A percentile compares a stretch with the other conserved stretches of the same genome.
phyloP scores from a whole-genome alignment of 2,888 invertebrate species.

The Pandemis heparana region DNA sequence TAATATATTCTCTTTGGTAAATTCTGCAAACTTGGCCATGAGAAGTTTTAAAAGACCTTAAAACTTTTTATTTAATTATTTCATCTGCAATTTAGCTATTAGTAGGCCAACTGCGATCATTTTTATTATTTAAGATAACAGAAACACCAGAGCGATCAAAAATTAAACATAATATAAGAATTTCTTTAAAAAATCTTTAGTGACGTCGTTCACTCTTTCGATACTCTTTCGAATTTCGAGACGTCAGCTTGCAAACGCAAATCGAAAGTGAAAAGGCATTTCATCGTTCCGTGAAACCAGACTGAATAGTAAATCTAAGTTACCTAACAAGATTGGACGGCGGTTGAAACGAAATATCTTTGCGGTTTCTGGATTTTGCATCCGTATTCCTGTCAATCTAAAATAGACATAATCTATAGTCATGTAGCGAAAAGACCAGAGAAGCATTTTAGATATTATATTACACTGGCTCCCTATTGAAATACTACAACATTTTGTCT shows the following conservation, averaged over 20 bases:
- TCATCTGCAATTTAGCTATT: neutral
- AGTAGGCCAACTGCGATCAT: too few species aligned
- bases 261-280: neutral
- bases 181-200: neutral
- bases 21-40: constrained; percentile 1
- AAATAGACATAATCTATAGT: too few species aligned
- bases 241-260: neutral
- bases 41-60: neutral
- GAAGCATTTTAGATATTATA: too few species aligned
- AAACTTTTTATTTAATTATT: neutral
- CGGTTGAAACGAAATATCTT: constrained; percentile 1
- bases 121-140: too few species aligned
- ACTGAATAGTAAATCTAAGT: neutral
- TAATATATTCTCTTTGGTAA: too few species aligned
- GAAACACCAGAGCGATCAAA: too few species aligned
- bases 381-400: neutral
- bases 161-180: too few species aligned
- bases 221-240: neutral
- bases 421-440: too few species aligned
- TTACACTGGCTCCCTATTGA: neutral
- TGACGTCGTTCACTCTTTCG: neutral
- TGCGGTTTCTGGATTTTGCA: neutral
- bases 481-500: neutral
- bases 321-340: constrained; percentile 1
- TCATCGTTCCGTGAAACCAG: neutral